Base-by-base conservation (phyloP, 2,113 vertebrate genomes). In the Perca fluviatilis region DNA sequence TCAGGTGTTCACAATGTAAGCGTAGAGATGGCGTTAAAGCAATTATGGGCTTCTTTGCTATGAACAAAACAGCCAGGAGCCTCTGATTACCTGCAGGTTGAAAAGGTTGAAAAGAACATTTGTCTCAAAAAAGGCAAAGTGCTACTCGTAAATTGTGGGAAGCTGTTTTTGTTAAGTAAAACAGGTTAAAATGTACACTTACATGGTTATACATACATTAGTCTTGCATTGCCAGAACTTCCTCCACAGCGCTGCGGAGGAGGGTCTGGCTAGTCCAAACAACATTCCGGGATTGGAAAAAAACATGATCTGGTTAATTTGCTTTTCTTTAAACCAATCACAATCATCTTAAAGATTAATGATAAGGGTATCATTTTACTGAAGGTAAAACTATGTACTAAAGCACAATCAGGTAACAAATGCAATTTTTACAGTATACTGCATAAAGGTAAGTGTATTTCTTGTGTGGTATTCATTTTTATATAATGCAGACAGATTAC, bases 61-160 rank as follows among this genome's bases (percentile, higher is more conserved):
- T 23, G 51, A 75, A 74, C 66, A 88, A 87, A 91, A 87, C 79
- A 89, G 49, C 56, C 50, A 30, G 14, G 30, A 80, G 47, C 60
- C 82, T 86, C 36, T 85, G 65, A 89, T 88, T 85, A 89, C 72
- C 61, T 76, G 67, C 49, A 76, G 73, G 25, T 16, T 86, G 79
- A 30, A 47, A 67, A 73, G 56, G 57, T 65, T 63, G 61, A 75
- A 78, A 71, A 72, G 30, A 86, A 88, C 23, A 51, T 66, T 67
- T 57, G 33, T 67, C 73, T 87, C n/a, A 82, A 83, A 91, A 86
- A 83, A 78, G 68, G 10, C 13, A 27, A 51, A 65, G 53, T 40
- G 69, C 57, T 51, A 8, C 54, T 77, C 18, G 16, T 18, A 51
- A 33, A 27, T 50, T 30, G 30, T 68, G 5, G 46, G 10, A 56